Evolutionary conservation across 1,140 invertebrate genomes (phyloP).

Genomic region (Cydia strobilella): DNA sequence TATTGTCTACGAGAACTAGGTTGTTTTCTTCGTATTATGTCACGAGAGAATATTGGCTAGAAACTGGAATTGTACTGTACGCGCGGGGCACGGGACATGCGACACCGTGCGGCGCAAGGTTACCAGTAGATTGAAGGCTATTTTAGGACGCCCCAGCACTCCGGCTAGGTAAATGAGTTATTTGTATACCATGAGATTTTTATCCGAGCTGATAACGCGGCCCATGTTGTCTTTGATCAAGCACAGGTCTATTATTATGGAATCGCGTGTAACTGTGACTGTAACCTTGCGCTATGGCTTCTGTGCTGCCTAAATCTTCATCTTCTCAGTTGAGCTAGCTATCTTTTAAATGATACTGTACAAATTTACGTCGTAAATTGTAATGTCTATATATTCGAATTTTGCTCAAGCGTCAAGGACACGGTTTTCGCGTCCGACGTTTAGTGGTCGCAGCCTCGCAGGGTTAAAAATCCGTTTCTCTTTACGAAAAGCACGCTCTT

Average conservation of each 20-base stretch:
- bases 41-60: constrained; percentile 13
- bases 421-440: too few relatives aligned
- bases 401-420: too few relatives aligned
- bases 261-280: neutral
- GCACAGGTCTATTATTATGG: neutral
- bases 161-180: constrained; percentile 19
- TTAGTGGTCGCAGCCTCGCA: too few relatives aligned
- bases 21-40: constrained; percentile 12
- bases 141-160: constrained; percentile 18
- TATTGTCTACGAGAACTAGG: neutral
- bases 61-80: constrained; percentile 4
- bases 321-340: too few relatives aligned
- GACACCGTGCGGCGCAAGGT: constrained; percentile 22
- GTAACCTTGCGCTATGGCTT: too few relatives aligned
- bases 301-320: too few relatives aligned
- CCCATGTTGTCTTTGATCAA: neutral
- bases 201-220: constrained; percentile 3
- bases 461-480: too few relatives aligned
- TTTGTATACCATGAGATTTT: neutral
- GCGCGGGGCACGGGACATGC: neutral
- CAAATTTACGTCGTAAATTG: too few relatives aligned
- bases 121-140: constrained; percentile 21
- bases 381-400: too few relatives aligned
- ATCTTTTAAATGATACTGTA: too few relatives aligned
- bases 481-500: too few relatives aligned